phyloP scores from a whole-genome alignment of 2,797 vertebrate genomes.

The Cryptoprocta ferox region DNA sequence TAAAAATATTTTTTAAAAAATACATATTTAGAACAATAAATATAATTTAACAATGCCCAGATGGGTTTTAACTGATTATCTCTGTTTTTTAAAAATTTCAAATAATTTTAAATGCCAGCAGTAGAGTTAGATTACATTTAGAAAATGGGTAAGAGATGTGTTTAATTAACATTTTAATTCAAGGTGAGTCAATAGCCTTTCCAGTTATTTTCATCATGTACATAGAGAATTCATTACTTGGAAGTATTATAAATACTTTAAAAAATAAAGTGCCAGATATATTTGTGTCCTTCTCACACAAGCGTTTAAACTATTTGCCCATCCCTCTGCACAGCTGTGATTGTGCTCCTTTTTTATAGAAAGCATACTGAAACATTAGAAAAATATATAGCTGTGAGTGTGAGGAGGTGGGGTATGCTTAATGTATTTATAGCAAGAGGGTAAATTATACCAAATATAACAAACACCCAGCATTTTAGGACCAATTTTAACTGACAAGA shows the following conservation, averaged over 20 bases:
- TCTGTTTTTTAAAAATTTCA: background rate
- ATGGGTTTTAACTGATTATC: slow-evolving; percentile 13
- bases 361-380: slow-evolving; percentile 54
- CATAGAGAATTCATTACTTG: slow-evolving; percentile 12
- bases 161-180: slow-evolving; percentile 43
- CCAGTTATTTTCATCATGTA: background rate
- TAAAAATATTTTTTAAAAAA: background rate
- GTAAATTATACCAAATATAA: background rate
- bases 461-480: background rate
- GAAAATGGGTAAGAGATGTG: slow-evolving; percentile 18
- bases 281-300: slow-evolving; percentile 62
- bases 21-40: background rate
- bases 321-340: slow-evolving; percentile 42
- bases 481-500: background rate
- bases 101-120: slow-evolving; percentile 53
- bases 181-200: background rate
- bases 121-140: slow-evolving; percentile 27
- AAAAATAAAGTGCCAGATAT: slow-evolving; percentile 65
- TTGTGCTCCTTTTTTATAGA: slow-evolving; percentile 44
- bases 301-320: slow-evolving; percentile 66
- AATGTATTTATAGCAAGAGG: slow-evolving; percentile 39
- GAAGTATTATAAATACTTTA: slow-evolving; percentile 34
- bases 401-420: background rate
- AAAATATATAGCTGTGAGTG: slow-evolving; percentile 48
- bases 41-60: background rate